phyloP scores from a whole-genome alignment of 2,113 vertebrate genomes.

The Aegotheles bennettii region DNA sequence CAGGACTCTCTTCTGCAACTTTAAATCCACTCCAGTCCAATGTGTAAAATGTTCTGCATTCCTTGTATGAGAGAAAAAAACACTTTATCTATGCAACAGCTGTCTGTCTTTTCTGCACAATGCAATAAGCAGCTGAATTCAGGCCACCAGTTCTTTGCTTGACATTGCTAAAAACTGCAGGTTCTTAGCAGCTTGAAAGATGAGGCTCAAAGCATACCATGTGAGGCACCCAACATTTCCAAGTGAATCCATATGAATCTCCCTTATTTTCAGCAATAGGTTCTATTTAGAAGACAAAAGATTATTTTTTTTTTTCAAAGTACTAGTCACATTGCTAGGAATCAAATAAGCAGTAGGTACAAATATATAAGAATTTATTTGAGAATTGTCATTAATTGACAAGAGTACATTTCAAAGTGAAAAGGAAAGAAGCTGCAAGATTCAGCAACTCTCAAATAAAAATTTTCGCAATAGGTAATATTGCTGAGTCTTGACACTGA shows the following conservation, averaged over 20 bases:
- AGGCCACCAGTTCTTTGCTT: not conserved
- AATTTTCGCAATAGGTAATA: not conserved
- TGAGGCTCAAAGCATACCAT: not conserved
- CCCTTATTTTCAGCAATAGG: not conserved
- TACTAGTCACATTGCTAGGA: not conserved
- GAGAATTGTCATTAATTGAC: not conserved
- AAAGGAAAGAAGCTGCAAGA: not conserved
- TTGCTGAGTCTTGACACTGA: not conserved
- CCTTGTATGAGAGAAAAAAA: not conserved
- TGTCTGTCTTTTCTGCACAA: too few species aligned
- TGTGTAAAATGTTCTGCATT: not conserved
- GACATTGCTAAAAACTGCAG: not conserved
- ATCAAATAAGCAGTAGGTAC: not conserved
- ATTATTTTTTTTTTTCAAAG: not conserved
- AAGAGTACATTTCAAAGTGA: not conserved
- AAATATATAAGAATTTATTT: not conserved
- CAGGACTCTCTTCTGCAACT: not conserved
- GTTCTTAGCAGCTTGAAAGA: not conserved
- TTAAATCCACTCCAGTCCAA: not conserved
- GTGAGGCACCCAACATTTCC: not conserved
- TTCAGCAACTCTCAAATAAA: not conserved
- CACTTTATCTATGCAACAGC: not conserved
- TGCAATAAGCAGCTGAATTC: not conserved
- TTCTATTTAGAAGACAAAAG: not conserved
- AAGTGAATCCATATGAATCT: not conserved